A percentile compares a stretch with the other conserved stretches of the same genome.
Conservation (phyloP, 2,888 invertebrate genomes). For the Oithona nana region DNA sequence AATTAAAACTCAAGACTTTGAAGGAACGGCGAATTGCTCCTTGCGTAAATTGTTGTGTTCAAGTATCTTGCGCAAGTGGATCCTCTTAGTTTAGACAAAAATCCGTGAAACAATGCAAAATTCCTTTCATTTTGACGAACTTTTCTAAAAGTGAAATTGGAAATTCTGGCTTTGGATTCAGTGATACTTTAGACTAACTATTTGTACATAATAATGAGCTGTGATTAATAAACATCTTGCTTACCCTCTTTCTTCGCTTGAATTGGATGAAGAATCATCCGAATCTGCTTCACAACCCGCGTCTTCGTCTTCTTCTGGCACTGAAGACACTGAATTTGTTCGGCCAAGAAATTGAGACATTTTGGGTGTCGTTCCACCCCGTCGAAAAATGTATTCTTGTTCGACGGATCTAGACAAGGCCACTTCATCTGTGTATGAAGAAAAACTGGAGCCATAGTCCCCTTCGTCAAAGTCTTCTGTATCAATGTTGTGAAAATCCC, state of each 20-base stretch:
- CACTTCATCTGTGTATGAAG: conserved; percentile 52
- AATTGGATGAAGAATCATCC: neutral
- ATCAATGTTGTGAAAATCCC: conserved; percentile 6
- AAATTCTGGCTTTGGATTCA: no score
- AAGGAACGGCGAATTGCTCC: no score
- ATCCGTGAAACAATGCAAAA: no score
- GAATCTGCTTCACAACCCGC: neutral
- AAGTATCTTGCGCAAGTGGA: no score
- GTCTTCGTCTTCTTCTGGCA: conserved; percentile 2
- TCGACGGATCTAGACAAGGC: conserved; percentile 5
- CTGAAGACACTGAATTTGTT: neutral
- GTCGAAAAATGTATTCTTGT: conserved; percentile 3
- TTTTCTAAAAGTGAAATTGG: no score
- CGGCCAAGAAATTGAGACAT: neutral
- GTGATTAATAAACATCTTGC: no score
- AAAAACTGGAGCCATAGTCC: conserved; percentile 37
- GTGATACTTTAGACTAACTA: no score
- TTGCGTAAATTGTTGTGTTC: no score
- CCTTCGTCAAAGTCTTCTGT: conserved; percentile 4
- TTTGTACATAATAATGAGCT: no score
- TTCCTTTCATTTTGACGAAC: no score
- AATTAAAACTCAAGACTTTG: no score
- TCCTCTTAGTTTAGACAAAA: no score
- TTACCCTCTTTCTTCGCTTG: neutral
- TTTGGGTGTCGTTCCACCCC: conserved; percentile 10